Evolutionary conservation across 2,888 invertebrate genomes (phyloP).

Genomic region (Neoscelio sp.): DNA sequence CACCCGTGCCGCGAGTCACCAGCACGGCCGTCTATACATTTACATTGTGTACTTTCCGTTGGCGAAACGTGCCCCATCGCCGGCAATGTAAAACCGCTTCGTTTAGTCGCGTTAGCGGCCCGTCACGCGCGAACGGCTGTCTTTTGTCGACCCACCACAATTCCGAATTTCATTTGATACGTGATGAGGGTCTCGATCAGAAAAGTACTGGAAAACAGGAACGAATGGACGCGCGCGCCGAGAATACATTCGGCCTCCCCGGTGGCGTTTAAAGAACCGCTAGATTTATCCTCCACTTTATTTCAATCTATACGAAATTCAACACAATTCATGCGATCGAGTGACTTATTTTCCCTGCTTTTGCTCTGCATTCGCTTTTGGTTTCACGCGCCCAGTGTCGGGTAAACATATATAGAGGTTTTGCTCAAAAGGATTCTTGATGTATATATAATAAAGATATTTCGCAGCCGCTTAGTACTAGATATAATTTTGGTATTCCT

Average conservation of each 20-base stretch:
- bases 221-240: constrained; percentile 59
- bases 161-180: constrained; percentile 69
- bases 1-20: constrained; percentile 11
- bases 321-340: constrained; percentile 25
- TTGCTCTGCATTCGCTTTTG: too few relatives aligned
- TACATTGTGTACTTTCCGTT: constrained; percentile 47
- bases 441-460: too few relatives aligned
- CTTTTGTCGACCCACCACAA: constrained; percentile 66
- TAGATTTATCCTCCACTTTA: constrained; percentile 60
- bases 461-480: too few relatives aligned
- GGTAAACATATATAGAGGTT: too few relatives aligned
- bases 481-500: too few relatives aligned
- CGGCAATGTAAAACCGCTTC: constrained; percentile 49
- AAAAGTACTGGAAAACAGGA: constrained; percentile 63
- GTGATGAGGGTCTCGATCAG: constrained; percentile 64
- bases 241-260: constrained; percentile 50
- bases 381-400: too few relatives aligned
- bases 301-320: constrained; percentile 54
- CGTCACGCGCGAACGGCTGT: constrained; percentile 66
- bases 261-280: constrained; percentile 39
- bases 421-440: too few relatives aligned
- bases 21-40: constrained; percentile 36
- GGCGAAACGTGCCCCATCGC: constrained; percentile 50
- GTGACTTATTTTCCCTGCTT: not conserved
- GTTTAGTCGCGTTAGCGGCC: constrained; percentile 60